These are phyloP conservation scores for Elaeidobius kamerunicus DNA, from an alignment of 2,888 invertebrate genomes.

Conservation along the genomic window DNA sequence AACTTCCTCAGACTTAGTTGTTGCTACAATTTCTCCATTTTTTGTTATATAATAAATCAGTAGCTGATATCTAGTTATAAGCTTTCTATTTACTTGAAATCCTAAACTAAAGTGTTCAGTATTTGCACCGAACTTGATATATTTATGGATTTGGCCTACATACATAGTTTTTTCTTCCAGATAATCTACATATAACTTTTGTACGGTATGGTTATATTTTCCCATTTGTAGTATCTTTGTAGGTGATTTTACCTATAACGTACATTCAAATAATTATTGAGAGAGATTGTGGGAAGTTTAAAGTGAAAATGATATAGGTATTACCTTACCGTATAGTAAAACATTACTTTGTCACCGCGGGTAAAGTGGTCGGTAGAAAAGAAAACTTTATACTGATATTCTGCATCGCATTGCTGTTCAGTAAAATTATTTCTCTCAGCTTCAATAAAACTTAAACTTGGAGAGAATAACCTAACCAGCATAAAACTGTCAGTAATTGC, in stretches of 20 bases:
- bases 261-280: too few species aligned
- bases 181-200: constrained; percentile 37
- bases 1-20: constrained; percentile 52
- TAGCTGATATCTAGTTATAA: constrained; percentile 51
- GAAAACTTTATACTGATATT: constrained; percentile 44
- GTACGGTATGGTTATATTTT: constrained; percentile 39
- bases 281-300: too few species aligned
- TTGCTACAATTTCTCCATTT: constrained; percentile 57
- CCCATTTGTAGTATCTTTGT: constrained; percentile 42
- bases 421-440: constrained; percentile 37
- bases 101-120: constrained; percentile 49
- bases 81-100: constrained; percentile 51
- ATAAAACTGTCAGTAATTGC: constrained; percentile 37
- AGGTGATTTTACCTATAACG: constrained; percentile 46
- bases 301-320: not conserved
- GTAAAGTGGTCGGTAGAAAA: constrained; percentile 43
- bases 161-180: constrained; percentile 38
- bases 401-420: constrained; percentile 41
- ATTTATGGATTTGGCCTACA: constrained; percentile 42
- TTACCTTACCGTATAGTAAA: constrained; percentile 44
- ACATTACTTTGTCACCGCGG: constrained; percentile 41
- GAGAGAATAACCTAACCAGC: constrained; percentile 44
- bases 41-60: constrained; percentile 55
- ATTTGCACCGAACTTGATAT: constrained; percentile 35
- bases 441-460: constrained; percentile 45